phyloP scores from a whole-genome alignment of 2,797 vertebrate species.

The Spinus pinus region DNA sequence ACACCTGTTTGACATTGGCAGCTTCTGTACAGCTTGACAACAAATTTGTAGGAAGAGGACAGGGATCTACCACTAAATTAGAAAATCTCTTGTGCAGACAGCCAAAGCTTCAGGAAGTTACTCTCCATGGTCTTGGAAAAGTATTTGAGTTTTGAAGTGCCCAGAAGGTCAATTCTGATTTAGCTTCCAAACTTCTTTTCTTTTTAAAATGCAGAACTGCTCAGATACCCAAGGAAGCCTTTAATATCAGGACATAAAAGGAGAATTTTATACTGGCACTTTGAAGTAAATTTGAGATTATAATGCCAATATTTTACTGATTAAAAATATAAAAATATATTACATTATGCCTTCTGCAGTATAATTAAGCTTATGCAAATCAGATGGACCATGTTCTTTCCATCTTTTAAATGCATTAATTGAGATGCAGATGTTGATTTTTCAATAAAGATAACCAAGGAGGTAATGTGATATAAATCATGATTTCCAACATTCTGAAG shows the following conservation, averaged over 20 bases:
- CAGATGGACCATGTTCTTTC: background rate
- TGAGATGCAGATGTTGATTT: slow-evolving; percentile 49
- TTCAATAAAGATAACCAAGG: slow-evolving; percentile 11
- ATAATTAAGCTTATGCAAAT: background rate
- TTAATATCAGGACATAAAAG: slow-evolving; percentile 13
- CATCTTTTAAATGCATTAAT: background rate
- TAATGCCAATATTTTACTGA: background rate
- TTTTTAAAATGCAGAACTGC: slow-evolving; percentile 9
- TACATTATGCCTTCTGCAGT: background rate
- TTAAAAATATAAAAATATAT: slow-evolving; percentile 16
- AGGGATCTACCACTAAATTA: background rate
- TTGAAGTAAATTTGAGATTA: slow-evolving; percentile 10
- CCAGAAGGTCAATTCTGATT: background rate
- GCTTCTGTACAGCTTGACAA: background rate
- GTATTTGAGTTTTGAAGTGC: background rate
- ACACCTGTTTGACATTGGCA: background rate
- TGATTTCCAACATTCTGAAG: background rate
- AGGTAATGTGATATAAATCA: slow-evolving; percentile 39
- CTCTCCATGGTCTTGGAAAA: background rate
- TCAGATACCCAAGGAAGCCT: background rate
- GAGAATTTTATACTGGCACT: background rate
- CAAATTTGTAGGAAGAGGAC: background rate
- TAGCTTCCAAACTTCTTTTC: background rate
- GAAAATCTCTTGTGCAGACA: background rate
- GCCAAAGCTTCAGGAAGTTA: background rate